These are phyloP conservation scores for Tyrannus savana DNA, from an alignment of 2,113 vertebrate genomes.

Conservation along the genomic window DNA sequence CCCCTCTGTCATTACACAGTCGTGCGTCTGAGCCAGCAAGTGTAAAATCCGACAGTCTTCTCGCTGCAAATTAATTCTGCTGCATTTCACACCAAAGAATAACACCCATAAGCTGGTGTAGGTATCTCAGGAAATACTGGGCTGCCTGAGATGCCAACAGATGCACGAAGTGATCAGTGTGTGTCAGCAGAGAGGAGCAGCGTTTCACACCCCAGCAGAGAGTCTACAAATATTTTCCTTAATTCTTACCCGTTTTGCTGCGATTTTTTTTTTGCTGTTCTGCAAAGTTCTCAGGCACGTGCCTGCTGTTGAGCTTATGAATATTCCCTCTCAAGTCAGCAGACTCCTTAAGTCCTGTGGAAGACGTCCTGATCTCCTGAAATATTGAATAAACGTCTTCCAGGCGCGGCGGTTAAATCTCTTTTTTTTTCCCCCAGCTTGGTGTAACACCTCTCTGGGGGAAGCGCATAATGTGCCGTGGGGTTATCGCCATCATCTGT, in stretches of 20 bases:
- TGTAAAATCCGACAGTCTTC: slow-evolving; percentile 19
- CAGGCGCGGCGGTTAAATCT: slow-evolving; percentile 30
- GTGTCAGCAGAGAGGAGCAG: neutral
- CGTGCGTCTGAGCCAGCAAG: neutral
- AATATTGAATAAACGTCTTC: slow-evolving; percentile 61
- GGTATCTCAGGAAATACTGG: neutral
- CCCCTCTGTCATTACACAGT: slow-evolving; percentile 29
- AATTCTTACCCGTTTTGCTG: neutral
- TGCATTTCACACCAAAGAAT: slow-evolving; percentile 13
- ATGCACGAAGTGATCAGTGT: neutral
- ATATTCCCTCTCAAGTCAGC: slow-evolving; percentile 6
- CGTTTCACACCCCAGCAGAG: neutral
- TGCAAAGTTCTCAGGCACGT: neutral
- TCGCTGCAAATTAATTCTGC: neutral
- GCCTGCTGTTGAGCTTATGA: neutral
- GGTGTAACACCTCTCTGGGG: slow-evolving; percentile 42
- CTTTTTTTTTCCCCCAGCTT: slow-evolving; percentile 18
- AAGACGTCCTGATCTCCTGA: slow-evolving; percentile 5
- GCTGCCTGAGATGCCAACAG: neutral
- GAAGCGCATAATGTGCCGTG: neutral
- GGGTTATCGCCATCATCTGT: slow-evolving; percentile 24
- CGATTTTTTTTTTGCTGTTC: slow-evolving; percentile 25
- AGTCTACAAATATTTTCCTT: neutral
- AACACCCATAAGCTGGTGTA: neutral
- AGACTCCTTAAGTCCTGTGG: neutral